Evolutionary conservation across 2,888 invertebrate species (phyloP), one percentile per base, ranked within the genome.

Genomic region (Drosophila prolongata): DNA sequence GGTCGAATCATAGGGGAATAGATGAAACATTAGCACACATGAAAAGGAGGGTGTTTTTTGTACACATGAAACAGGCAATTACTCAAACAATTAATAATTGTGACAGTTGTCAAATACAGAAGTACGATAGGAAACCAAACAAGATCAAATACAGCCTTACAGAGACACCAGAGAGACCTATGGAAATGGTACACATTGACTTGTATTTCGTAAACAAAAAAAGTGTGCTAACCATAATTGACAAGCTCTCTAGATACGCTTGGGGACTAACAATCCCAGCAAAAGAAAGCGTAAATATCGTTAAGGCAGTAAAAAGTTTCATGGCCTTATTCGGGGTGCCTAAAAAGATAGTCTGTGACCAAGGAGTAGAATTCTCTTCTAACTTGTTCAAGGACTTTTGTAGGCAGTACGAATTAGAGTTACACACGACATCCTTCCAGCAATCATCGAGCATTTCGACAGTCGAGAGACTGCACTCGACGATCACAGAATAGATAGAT

Each of bases 311-410:
- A 19, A 57, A 57, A 35, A 52, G 69, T 4, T 75, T 70, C 19
- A 44, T 76, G 5, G 54, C 46, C 8, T 56, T 38, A 6, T 69
- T 64, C 37, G 57, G 75, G 2, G 57, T 68, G 19, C 75, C 69
- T 1, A 38, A 65, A n/a, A 70, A 76, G 19, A 19, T 19, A 19
- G 19, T 19, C 19, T 19, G 19, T 19, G 19, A 19, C 19, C 19
- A 19, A 19, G 76, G 72, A 8, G 57, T 54, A 10, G 70, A 75
- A 57, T 77, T 74, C 37, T 5, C 67, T 6, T 44, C 56, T 16
- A 70, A 65, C 6, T 8, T 75, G 13, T 76, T 78, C 35, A 16
- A 16, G 16, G 19, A 19, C 19, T 19, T 19, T 19, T 19, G 3
- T 19, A 19, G 19, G 19, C 19, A 19, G 19, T 19, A 19, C 19